Base-by-base conservation (phyloP, 2,797 vertebrate genomes). In the Margarornis squamiger region DNA sequence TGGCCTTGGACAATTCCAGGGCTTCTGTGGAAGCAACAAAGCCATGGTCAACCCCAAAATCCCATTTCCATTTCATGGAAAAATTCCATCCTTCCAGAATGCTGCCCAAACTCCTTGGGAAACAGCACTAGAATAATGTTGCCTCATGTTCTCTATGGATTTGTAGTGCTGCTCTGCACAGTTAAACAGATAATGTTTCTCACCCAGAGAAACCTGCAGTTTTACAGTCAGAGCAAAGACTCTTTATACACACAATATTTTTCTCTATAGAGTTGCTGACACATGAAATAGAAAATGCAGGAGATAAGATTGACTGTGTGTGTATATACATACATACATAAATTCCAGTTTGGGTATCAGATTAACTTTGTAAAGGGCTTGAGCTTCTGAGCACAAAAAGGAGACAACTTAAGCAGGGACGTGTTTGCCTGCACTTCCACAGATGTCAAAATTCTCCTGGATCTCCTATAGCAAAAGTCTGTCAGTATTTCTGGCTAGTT, bases 141-240 rank as follows among this genome's bases (percentile, higher is more conserved):
- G 41, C 48, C 66, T 78, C 29, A 0, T 59, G 49, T 30, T 83
- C 61, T 26, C 9, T 4, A 14, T 38, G 58, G 65, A 78, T 93
- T 93, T 88, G 92, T 58, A 13, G 80, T 6, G 45, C 17, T 90
- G 90, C 73, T 86, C 45, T 32, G 92, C 92, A 58, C 76, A 57
- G 73, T 92, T 94, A 92, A 92, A 77, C 86, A 90, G 76, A 54
- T 57, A 67, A 91, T 81, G 49, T 65, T 88, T 90, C 65, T 88
- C 73, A 86, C 34, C 83, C 83, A 39, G 76, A 77, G 68, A 86
- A 82, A 72, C 73, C 45, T 52, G 45, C 54, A 6, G 38, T 80
- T 90, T 94, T 81, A 76, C 54, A 71, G 65, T 36, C 41, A 46
- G 54, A 86, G 86, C 71, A 65, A 80, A 67, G 92, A 86, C 54